Evolutionary conservation across 1,140 invertebrate genomes (phyloP).

Genomic region (Hylaeus anthracinus): DNA sequence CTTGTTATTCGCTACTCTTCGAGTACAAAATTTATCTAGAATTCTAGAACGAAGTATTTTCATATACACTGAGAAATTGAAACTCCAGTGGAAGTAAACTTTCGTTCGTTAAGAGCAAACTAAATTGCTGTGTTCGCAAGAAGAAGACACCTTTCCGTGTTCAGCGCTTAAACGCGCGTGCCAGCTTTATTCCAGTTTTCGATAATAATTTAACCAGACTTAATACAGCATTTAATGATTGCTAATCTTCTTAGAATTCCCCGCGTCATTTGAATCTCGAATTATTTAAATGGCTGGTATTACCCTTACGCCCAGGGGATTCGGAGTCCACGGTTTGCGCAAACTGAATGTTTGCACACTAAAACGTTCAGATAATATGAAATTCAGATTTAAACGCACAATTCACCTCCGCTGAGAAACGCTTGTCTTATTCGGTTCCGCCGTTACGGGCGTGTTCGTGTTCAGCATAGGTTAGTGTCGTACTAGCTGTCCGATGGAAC

Average conservation of each 20-base stretch:
- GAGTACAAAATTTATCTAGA: too few species aligned
- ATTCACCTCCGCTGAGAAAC: background rate
- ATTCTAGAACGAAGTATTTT: too few species aligned
- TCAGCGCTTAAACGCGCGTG: background rate
- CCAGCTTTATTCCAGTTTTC: background rate
- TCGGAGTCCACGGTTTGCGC: background rate
- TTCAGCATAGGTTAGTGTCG: background rate
- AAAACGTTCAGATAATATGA: constrained; percentile 22
- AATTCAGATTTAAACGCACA: constrained; percentile 22
- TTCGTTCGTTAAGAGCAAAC: too few species aligned
- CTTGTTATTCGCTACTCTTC: too few species aligned
- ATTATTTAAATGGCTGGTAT: constrained; percentile 33
- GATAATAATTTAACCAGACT: constrained; percentile 21
- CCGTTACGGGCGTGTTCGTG: background rate
- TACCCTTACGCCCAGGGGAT: background rate
- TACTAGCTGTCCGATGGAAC: background rate
- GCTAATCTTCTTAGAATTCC: constrained; percentile 35
- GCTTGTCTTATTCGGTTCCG: background rate
- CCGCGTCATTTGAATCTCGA: constrained; percentile 28
- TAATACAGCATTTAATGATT: constrained; percentile 13
- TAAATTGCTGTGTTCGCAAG: background rate
- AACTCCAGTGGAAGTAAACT: too few species aligned
- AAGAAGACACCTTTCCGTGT: background rate
- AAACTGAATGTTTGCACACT: constrained; percentile 28
- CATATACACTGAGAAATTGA: too few species aligned